Conservation (phyloP, 2,888 invertebrate species). For the Agrenia bidenticulata region DNA sequence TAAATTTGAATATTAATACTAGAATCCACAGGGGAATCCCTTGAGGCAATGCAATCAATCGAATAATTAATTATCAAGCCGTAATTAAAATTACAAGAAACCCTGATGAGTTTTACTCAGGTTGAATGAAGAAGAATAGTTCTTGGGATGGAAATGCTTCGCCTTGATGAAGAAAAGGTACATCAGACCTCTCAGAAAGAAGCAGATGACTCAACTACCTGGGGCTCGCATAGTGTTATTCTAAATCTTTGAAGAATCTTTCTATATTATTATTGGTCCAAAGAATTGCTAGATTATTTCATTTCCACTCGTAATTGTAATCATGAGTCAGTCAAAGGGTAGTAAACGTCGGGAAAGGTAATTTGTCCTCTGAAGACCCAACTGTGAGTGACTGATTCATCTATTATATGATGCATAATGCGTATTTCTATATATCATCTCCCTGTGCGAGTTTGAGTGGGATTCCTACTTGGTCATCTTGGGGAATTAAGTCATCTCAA, state of each 20-base stretch:
- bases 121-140: constrained; percentile 18
- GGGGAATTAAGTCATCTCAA: constrained; percentile 31
- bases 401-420: constrained; percentile 21
- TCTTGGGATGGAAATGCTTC: constrained; percentile 9
- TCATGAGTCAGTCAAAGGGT: neutral
- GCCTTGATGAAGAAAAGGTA: neutral
- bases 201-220: constrained; percentile 17
- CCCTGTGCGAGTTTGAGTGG: constrained; percentile 3
- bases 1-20: too few species aligned
- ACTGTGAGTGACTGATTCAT: constrained; percentile 48
- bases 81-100: constrained; percentile 53
- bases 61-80: constrained; percentile 53
- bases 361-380: constrained; percentile 28
- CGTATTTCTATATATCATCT: constrained; percentile 3
- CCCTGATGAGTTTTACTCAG: constrained; percentile 46
- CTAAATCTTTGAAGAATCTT: too few species aligned
- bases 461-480: constrained; percentile 21
- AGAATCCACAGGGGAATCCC: neutral
- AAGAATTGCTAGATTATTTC: too few species aligned
- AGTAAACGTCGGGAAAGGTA: constrained; percentile 4
- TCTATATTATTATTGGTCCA: too few species aligned
- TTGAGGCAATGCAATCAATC: constrained; percentile 42
- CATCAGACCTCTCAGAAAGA: too few species aligned
- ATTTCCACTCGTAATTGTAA: neutral
- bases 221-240: too few species aligned